Conservation (phyloP, 2,888 invertebrate species). For the Agriopis marginaria region DNA sequence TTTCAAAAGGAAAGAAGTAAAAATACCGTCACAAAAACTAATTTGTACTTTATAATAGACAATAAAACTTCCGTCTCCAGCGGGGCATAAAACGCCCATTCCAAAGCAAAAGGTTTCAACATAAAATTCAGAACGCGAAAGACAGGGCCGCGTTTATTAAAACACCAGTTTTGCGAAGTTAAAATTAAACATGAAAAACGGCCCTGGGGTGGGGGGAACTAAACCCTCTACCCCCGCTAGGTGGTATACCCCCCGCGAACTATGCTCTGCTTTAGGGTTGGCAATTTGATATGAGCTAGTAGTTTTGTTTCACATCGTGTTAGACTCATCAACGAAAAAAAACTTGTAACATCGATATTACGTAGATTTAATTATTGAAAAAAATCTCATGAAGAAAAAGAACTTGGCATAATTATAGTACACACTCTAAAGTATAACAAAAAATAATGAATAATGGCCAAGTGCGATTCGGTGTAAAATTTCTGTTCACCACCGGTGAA, state of each 20-base stretch:
- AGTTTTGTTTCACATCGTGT: no score
- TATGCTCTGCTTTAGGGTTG: constrained; percentile 62
- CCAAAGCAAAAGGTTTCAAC: constrained; percentile 74
- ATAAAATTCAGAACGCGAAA: constrained; percentile 79
- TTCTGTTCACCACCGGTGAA: no score
- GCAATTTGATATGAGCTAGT: neutral
- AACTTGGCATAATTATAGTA: no score
- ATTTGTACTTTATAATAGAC: constrained; percentile 63
- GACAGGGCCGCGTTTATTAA: constrained; percentile 81
- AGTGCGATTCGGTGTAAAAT: no score
- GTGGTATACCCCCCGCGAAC: constrained; percentile 59
- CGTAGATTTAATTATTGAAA: no score
- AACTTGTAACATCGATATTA: no score
- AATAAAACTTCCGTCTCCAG: constrained; percentile 77
- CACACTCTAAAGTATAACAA: no score
- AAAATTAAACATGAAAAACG: constrained; percentile 87
- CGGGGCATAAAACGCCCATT: constrained; percentile 74
- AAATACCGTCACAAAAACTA: constrained; percentile 63
- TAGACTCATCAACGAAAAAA: no score
- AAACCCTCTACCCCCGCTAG: constrained; percentile 39
- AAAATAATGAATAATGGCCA: no score
- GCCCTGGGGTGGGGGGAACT: constrained; percentile 45
- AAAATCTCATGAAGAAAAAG: no score
- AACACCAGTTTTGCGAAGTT: constrained; percentile 84
- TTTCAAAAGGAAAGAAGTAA: constrained; percentile 5